Evolutionary conservation across 2,797 vertebrate species (phyloP), one percentile per base, ranked within the genome.

Genomic region (Chaetophractus vellerosus): DNA sequence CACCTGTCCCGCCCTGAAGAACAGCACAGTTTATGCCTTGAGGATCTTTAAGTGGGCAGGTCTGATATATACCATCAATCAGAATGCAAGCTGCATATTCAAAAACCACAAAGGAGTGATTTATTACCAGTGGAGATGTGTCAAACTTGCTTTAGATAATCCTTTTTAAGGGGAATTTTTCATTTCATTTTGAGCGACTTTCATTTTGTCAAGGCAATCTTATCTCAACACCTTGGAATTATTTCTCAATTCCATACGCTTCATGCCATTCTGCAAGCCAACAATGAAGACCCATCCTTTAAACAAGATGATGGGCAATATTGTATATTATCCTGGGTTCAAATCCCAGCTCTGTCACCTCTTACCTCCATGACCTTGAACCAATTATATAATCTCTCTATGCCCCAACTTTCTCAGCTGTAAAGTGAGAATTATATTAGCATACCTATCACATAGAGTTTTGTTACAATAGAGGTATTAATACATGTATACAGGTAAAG

Each of bases 121-220:
- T 95, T 84, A 80, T 94, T 92, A 84, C 50, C 85, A 84, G 41
- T 36, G 57, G 50, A 86, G 50, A 61, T 61, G 2, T 86, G 45
- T 90, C 74, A 90, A 82, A n/a, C 74, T 38, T 81, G 71, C 24
- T 83, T 87, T 78, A 76, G 68, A 92, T 95, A 87, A 91, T 81
- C 6, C 36, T 80, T 88, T 26, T 78, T 88, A 92, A 68, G 59
- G 31, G 28, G 16, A 3, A 82, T 33, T 78, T 93, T 52, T 82
- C 33, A 57, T 80, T 61, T 72, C 26, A 48, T 80, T 86, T 80
- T 82, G 41, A 31, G 45, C 48, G 76, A 45, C 59, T 95, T 89
- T 88, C 83, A 90, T 78, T 97, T 94, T 91, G 41, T 90, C 57
- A 69, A 75, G 68, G 55, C n/a, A 95, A 72, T 80, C 21, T 91